Percentiles rank a stretch among this genome's conserved stretches.
These are phyloP conservation scores for Drosophila varians DNA, from an alignment of 1,140 invertebrate species.

Conservation along the genomic window DNA sequence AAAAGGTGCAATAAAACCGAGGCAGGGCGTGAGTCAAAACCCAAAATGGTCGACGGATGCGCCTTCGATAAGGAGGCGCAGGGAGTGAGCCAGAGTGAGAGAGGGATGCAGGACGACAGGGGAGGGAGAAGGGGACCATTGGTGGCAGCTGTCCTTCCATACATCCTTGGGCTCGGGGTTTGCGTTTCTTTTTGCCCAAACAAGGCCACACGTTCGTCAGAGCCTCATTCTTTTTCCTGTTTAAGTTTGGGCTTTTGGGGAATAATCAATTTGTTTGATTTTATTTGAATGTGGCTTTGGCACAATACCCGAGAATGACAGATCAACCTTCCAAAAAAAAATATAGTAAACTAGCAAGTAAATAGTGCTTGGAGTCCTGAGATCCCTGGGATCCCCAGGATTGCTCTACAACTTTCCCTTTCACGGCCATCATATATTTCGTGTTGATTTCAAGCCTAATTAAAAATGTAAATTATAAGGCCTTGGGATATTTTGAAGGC, in stretches of 20 bases:
- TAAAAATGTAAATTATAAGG: constrained; percentile 77
- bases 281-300: constrained; percentile 2
- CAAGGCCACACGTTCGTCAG: constrained; percentile 58
- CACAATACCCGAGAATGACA: not conserved
- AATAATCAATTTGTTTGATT: constrained; percentile 22
- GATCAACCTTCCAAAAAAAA: no score
- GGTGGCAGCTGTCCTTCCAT: constrained; percentile 33
- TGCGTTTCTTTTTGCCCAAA: constrained; percentile 49
- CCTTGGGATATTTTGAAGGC: constrained; percentile 40
- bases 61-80: no score
- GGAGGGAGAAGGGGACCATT: not conserved
- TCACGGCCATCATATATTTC: constrained; percentile 61
- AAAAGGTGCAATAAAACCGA: constrained; percentile 81
- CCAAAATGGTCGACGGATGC: constrained; percentile 67
- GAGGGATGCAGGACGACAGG: no score
- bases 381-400: no score
- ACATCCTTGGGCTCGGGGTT: constrained; percentile 9
- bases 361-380: no score
- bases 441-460: constrained; percentile 71
- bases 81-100: not conserved
- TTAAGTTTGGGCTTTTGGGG: constrained; percentile 26
- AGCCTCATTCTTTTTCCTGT: constrained; percentile 6
- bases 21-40: constrained; percentile 62
- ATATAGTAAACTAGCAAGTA: no score
- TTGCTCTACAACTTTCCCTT: constrained; percentile 13